Base-by-base conservation (phyloP, 2,797 vertebrate species). In the Merluccius polli region DNA sequence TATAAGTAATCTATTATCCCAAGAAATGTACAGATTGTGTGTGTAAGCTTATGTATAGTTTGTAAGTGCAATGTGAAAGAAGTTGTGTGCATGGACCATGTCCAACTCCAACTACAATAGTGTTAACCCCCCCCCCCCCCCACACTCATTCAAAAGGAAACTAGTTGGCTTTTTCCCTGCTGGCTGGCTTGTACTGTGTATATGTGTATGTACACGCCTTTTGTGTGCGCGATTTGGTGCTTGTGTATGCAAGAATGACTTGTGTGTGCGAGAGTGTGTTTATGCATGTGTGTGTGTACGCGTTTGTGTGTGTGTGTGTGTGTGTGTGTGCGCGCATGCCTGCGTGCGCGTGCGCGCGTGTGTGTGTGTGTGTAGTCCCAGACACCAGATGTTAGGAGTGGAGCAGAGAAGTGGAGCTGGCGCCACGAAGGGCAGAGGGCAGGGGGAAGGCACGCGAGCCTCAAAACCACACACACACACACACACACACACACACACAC, bases 381-480 rank as follows among this genome's bases (percentile, higher is more conserved):
- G 97, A 98, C 97, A 96, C 96, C 96, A 99, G 97, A 98, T 98
- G 97, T 98, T 98, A 95, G 86, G 94, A 95, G 94, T 94, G 91
- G 94, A 94, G 93, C 93, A 95, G 95, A 96, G 97, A 97, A 98
- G 96, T 97, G 94, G 95, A 96, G 95, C 96, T 98, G 97, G 97
- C 97, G 97, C 97, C 97, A 98, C 94, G 95, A 92, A 95, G 97
- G 97, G 97, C 97, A 98, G 96, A 98, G 97, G 97, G 97, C 97
- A 98, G 94, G 88, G 92, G 93, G 95, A 96, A 97, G 96, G 96
- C 97, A 98, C 96, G 96, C 96, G 95, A 97, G 95, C 83, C 94
- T 94, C 95, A 96, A 94, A 84, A 12, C 21, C 73, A 35, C 33
- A 35, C 33, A 35, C 33, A 31, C 76, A 67, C 77, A 93, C 95